Evolutionary conservation across 23 tunicate genomes (phyloP).

Genomic region (Diplosoma virens): DNA sequence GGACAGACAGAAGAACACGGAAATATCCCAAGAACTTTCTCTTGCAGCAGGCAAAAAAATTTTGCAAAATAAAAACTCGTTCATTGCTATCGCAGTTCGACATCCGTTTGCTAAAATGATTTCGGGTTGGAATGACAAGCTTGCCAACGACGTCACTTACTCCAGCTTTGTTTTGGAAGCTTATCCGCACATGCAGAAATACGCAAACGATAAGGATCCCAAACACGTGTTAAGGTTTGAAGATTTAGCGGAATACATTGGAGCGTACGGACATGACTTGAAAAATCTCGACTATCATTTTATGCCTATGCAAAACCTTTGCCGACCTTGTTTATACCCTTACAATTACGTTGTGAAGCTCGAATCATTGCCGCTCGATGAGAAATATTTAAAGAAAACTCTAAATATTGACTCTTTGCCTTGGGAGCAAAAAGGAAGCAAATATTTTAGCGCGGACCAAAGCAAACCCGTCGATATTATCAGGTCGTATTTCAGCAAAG

Average conservation of each 20-base stretch:
- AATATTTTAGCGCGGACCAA: conserved; percentile 1
- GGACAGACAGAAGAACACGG: conserved; percentile 41
- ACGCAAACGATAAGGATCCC: conserved; percentile 20
- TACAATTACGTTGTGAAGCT: conserved; percentile 39
- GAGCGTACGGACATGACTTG: conserved; percentile 23
- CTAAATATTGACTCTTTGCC: conserved; percentile 27
- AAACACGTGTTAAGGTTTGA: conserved; percentile 37
- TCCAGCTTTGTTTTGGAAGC: conserved; percentile 35
- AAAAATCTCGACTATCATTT: conserved; percentile 54
- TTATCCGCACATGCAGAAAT: conserved; percentile 47
- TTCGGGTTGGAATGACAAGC: conserved; percentile 56
- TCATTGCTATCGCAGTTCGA: conserved; percentile 31
- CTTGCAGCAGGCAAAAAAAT: conserved; percentile 4
- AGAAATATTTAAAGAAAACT: conserved; percentile 1
- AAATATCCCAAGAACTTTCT: conserved; percentile 32
- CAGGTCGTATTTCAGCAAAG: conserved; percentile 29
- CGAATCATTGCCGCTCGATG: conserved; percentile 22
- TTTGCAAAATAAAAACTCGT: conserved; percentile 13
- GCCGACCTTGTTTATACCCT: conserved; percentile 53
- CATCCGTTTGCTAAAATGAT: conserved; percentile 56
- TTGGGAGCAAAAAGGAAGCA: conserved; percentile 34
- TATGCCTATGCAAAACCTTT: conserved; percentile 40
- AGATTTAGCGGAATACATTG: conserved; percentile 40
- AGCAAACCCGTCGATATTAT: conserved; percentile 30
- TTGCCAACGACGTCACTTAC: conserved; percentile 18